Evolutionary conservation across 2,888 invertebrate species (phyloP).

Genomic region (Epinotia nisella): DNA sequence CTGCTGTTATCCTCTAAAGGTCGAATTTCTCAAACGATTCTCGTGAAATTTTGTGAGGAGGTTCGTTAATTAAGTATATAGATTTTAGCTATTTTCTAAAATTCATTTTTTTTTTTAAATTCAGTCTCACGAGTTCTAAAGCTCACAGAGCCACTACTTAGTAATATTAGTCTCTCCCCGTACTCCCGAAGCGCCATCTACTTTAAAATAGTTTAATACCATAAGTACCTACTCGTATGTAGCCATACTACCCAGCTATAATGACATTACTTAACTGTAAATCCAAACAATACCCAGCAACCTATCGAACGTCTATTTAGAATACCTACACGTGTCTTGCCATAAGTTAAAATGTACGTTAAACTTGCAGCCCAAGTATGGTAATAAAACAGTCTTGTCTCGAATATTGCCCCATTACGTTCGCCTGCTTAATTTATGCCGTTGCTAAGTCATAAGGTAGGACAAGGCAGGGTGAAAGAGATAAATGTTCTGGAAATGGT

Average conservation of each 20-base stretch:
- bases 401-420: slow-evolving; percentile 82
- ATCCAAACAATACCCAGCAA: slow-evolving; percentile 45
- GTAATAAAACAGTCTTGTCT: slow-evolving; percentile 81
- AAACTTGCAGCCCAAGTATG: slow-evolving; percentile 70
- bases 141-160: too few relatives aligned
- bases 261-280: background rate
- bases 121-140: too few relatives aligned
- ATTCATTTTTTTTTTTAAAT: too few relatives aligned
- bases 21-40: too few relatives aligned
- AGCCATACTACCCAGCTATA: background rate
- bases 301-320: slow-evolving; percentile 42
- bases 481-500: slow-evolving; percentile 53
- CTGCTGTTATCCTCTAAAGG: too few relatives aligned
- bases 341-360: slow-evolving; percentile 51
- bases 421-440: slow-evolving; percentile 79
- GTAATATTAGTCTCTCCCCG: too few relatives aligned
- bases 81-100: too few relatives aligned
- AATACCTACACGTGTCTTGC: slow-evolving; percentile 47
- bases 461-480: slow-evolving; percentile 61
- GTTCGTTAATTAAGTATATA: too few relatives aligned
- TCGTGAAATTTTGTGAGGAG: too few relatives aligned
- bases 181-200: too few relatives aligned
- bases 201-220: too few relatives aligned
- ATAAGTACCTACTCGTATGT: too few relatives aligned
- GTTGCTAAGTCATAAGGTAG: slow-evolving; percentile 79